Evolutionary conservation across 2,888 invertebrate species (phyloP), one percentile per base, ranked within the genome.

Genomic region (Sphinx pinastri): DNA sequence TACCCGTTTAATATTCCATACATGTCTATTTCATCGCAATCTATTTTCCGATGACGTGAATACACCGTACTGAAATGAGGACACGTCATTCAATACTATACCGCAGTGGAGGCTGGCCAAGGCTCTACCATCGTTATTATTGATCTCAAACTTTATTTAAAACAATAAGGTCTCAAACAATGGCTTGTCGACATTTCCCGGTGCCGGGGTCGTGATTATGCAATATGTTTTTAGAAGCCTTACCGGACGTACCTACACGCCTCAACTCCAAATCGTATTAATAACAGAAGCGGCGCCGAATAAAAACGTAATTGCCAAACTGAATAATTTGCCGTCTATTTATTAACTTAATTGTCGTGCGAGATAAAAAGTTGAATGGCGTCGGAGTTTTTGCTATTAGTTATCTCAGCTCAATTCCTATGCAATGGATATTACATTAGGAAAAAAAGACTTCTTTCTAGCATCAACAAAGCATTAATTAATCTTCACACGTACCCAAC

Each of bases 51-150:
- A 77, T 82, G 84, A 84, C 79, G 74, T 83, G 80, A 83, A 84
- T 85, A 83, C 81, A 79, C 76, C 79, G 79, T 79, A 77, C 79
- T 83, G 83, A 84, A 89, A 88, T 88, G 87, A 87, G 89, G 87
- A 83, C 91, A 88, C 88, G 87, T 88, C 88, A 90, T 86, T 86
- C 85, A 85, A 88, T 85, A 87, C 82, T 78, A 81, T 79, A 83
- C 84, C 81, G 79, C 84, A 84, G 81, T 71, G 72, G 71, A 71
- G 66, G 68, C 31, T 47, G 49, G 25, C 51, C 59, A 38, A 51
- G 58, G 59, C 38, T 59, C 25, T 72, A 59, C 71, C 55, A 54
- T 49, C 14, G 68, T 55, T 70, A 59, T 70, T 76, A 69, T 70
- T 68, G 68, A 78, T 76, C 76, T 71, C 78, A 70, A 78, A 76